Evolutionary conservation across 2,113 vertebrate species (phyloP).

Genomic region (Sylvia atricapilla): DNA sequence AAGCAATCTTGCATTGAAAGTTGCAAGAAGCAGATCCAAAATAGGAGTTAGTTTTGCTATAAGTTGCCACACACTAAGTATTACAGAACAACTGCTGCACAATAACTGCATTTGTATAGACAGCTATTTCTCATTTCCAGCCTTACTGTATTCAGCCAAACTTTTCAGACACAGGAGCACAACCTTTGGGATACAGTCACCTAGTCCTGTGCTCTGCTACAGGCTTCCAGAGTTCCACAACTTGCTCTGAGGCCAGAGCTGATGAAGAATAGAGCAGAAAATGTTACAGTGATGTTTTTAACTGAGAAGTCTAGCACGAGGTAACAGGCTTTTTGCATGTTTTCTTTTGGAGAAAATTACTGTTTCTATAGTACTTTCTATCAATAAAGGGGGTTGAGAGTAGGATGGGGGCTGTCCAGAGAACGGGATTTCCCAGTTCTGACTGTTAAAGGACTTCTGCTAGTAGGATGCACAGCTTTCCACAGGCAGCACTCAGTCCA

Average conservation of each 20-base stretch:
- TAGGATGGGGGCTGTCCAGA: neutral
- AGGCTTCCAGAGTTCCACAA: neutral
- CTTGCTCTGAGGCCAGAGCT: neutral
- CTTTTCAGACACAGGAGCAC: neutral
- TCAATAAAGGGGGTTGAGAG: neutral
- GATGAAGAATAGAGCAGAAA: accelerated
- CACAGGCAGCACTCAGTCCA: neutral
- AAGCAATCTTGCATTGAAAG: neutral
- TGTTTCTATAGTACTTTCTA: neutral
- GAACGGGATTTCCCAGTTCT: neutral
- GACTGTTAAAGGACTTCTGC: neutral
- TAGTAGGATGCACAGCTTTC: neutral
- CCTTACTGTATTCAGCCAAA: neutral
- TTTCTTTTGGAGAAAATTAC: neutral
- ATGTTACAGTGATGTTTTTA: neutral
- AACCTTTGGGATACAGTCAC: accelerated
- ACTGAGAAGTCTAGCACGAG: neutral
- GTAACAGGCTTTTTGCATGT: neutral
- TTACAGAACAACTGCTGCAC: neutral
- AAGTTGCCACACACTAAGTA: neutral
- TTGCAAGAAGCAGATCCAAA: neutral
- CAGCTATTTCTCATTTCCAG: neutral
- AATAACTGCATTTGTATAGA: accelerated
- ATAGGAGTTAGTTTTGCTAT: neutral
- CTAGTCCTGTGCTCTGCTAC: neutral